Conservation (phyloP, 2,797 vertebrate species). For the Phyllotis vaccarum region DNA sequence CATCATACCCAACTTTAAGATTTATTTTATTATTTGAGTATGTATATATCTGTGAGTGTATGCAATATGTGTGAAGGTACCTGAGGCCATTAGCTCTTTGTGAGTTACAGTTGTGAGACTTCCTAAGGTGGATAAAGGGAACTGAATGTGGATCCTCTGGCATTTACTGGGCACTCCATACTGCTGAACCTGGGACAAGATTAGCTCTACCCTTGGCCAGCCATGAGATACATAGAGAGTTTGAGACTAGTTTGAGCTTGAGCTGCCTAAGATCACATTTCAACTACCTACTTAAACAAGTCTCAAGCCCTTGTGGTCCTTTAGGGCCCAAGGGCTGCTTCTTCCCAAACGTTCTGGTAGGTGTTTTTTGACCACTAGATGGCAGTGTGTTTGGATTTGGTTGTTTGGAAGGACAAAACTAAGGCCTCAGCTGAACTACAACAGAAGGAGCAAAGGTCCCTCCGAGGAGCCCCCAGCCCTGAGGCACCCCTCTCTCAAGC, state of each 20-base stretch:
- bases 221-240: not conserved
- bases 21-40: not conserved
- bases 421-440: not conserved
- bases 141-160: not conserved
- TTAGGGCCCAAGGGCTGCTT: not conserved
- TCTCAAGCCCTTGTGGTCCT: not conserved
- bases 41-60: too few relatives aligned
- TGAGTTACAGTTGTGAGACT: not conserved
- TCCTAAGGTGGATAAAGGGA: not conserved
- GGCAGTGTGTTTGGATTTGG: constrained; percentile 20
- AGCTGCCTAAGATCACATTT: not conserved
- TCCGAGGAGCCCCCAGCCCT: not conserved
- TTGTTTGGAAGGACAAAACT: not conserved
- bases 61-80: not conserved
- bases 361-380: constrained; percentile 48
- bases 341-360: not conserved
- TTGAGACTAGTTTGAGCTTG: not conserved
- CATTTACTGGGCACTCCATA: not conserved
- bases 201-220: not conserved
- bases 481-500: not conserved
- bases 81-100: not conserved
- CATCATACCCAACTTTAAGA: not conserved
- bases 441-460: not conserved
- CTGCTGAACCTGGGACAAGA: not conserved
- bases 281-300: not conserved